Conservation (phyloP, 1,140 invertebrate genomes). For the Cyclargus thomasi region DNA sequence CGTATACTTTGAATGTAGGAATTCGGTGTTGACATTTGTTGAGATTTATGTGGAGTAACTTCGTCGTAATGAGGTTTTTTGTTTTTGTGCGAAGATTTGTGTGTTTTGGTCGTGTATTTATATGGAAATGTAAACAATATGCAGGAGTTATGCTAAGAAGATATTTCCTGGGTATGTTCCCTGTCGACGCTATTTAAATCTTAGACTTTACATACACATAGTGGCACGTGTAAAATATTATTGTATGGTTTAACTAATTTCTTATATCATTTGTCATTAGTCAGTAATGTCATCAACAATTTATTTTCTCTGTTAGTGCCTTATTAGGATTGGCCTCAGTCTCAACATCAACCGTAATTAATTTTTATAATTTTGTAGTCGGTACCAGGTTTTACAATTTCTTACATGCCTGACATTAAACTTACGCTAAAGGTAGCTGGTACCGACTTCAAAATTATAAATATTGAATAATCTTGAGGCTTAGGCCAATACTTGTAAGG, state of each 20-base stretch:
- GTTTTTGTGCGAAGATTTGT: not conserved
- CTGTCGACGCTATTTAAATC: not conserved
- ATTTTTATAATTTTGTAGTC: too few relatives aligned
- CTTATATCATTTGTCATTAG: too few relatives aligned
- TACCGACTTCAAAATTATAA: too few relatives aligned
- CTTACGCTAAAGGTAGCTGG: too few relatives aligned
- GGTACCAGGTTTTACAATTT: too few relatives aligned
- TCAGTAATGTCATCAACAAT: too few relatives aligned
- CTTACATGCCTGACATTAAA: too few relatives aligned
- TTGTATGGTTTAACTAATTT: not conserved
- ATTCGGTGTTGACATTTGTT: constrained; percentile 15
- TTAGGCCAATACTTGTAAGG: too few relatives aligned
- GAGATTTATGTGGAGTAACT: not conserved
- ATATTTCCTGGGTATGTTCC: not conserved
- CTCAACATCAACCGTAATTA: too few relatives aligned
- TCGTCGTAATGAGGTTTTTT: constrained; percentile 9
- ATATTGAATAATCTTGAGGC: too few relatives aligned
- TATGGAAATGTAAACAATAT: not conserved
- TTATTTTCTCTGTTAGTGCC: too few relatives aligned
- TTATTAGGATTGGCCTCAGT: too few relatives aligned
- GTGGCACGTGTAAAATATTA: not conserved
- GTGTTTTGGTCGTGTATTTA: not conserved
- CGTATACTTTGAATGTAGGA: not conserved
- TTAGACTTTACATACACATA: not conserved
- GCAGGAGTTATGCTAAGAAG: not conserved